Percentiles rank a stretch among this genome's conserved stretches.
These are phyloP conservation scores for Premnoplex brunnescens DNA, from an alignment of 2,797 vertebrate species.

Conservation along the genomic window DNA sequence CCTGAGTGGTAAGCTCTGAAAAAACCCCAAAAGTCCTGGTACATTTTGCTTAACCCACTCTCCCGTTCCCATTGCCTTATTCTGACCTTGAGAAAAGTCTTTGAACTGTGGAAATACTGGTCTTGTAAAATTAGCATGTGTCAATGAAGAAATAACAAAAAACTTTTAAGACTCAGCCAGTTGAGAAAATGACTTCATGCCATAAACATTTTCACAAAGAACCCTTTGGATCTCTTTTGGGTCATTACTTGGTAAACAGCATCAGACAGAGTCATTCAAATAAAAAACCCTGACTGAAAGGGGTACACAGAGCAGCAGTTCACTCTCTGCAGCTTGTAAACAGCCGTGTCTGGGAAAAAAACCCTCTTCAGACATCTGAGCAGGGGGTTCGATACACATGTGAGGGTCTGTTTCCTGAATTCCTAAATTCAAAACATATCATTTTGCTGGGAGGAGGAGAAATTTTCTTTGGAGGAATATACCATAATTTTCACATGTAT, in stretches of 20 bases:
- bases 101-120: background rate
- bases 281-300: slow-evolving; percentile 17
- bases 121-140: slow-evolving; percentile 32
- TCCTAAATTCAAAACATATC: background rate
- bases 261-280: slow-evolving; percentile 54
- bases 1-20: background rate
- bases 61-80: background rate
- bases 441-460: background rate
- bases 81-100: slow-evolving; percentile 23
- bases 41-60: background rate
- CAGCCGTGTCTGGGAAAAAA: background rate
- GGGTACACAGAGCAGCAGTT: background rate
- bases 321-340: background rate
- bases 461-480: background rate
- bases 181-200: slow-evolving; percentile 5
- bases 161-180: slow-evolving; percentile 3
- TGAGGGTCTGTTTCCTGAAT: background rate
- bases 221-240: slow-evolving; percentile 43
- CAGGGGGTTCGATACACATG: background rate
- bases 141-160: slow-evolving; percentile 43
- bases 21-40: background rate
- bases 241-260: slow-evolving; percentile 59
- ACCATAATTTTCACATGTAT: background rate
- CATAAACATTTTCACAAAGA: slow-evolving; percentile 58
- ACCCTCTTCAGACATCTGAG: background rate